These are phyloP conservation scores for Calyptommatus sinebrachiatus DNA, from an alignment of 2,113 vertebrate species.

Conservation along the genomic window DNA sequence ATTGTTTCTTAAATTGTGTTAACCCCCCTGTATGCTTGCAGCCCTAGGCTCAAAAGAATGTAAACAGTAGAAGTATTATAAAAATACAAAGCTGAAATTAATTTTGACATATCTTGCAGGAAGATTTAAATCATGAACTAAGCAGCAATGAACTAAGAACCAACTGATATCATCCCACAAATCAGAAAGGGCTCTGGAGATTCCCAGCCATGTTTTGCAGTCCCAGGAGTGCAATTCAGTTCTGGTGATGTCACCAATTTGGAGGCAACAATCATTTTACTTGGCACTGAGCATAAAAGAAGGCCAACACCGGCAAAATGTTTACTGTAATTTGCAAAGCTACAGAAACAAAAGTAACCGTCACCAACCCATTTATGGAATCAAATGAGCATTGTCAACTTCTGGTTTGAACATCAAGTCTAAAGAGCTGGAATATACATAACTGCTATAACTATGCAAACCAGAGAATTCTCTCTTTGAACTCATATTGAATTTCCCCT, in stretches of 20 bases:
- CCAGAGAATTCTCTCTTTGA: slow-evolving; percentile 16
- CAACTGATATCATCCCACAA: slow-evolving; percentile 23
- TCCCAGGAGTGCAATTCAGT: slow-evolving; percentile 32
- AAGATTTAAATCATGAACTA: background rate
- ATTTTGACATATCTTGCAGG: background rate
- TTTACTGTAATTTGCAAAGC: slow-evolving; percentile 26
- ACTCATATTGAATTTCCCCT: slow-evolving; percentile 1
- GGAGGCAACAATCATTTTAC: slow-evolving; percentile 19
- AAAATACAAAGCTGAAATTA: background rate
- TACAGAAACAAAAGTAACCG: slow-evolving; percentile 38
- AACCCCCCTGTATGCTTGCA: too few relatives aligned
- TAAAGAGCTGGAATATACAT: background rate
- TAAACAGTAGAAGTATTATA: background rate
- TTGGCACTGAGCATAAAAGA: slow-evolving; percentile 31
- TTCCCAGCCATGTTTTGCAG: slow-evolving; percentile 2
- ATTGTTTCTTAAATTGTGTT: too few relatives aligned
- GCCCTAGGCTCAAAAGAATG: too few relatives aligned
- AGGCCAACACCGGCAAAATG: background rate
- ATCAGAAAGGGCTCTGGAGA: slow-evolving; percentile 13
- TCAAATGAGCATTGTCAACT: background rate
- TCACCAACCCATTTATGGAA: slow-evolving; percentile 12
- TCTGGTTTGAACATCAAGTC: slow-evolving; percentile 19
- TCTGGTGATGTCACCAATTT: background rate
- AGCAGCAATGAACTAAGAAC: slow-evolving; percentile 34
- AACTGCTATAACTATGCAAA: background rate